Evolutionary conservation across 2,888 invertebrate species (phyloP), one percentile per base, ranked within the genome.

Genomic region (Dasysyrphus albostriatus): DNA sequence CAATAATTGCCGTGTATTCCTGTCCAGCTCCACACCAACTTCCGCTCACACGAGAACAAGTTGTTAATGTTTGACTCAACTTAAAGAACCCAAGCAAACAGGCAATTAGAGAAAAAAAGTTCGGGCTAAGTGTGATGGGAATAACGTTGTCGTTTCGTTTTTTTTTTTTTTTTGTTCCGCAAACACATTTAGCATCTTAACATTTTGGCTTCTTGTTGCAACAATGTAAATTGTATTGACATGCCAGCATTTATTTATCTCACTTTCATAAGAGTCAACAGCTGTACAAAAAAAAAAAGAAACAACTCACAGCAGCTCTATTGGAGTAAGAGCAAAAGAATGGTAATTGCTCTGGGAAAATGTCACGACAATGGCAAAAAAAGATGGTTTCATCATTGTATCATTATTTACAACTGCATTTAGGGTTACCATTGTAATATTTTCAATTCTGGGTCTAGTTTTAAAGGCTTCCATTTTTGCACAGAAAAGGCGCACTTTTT

Each of bases 331-430:
- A 77, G 75, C 65, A 51, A 44, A 76, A 58, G 81, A 84, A 84
- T 80, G 76, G 76, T 84, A 84, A 84, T 84, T 84, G 84, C 84
- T 84, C 84, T 84, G 84, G 84, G 84, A 84, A 84, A 84, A 84
- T 84, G 84, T 84, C 84, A 84, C 84, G 81, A 84, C 84, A 84
- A 84, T 80, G 70, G 72, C 80, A 54, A 84, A 76, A 24, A 24
- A 72, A 72, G 81, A 80, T 76, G 76, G 81, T 84, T 84, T 88
- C 78, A 82, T 88, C 88, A 83, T 84, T 76, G 78, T 24, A 24
- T 56, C 88, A 88, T 58, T 78, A 83, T 74, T 80, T 72, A 65
- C 85, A 88, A 0, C 83, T 87, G 14, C 0, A 42, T 16, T 16
- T 10, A 61, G 61, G 14, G 61, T 42, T 42, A 8, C 39, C 61